These are phyloP conservation scores for Pterois miles DNA, from an alignment of 2,797 vertebrate genomes.

Conservation along the genomic window DNA sequence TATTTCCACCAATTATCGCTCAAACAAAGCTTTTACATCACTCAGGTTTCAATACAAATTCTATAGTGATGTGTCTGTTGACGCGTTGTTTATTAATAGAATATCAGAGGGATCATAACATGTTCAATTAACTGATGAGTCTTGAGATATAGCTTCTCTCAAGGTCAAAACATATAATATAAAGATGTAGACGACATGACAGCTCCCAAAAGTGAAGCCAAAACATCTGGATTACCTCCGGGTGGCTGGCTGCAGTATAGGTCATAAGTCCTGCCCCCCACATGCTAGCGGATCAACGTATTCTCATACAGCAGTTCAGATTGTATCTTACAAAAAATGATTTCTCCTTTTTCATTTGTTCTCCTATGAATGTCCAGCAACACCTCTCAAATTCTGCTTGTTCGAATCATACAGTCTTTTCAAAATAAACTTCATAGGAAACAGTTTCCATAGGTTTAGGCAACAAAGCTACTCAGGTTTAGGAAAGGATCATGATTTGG, in stretches of 20 bases:
- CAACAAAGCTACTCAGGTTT: no score
- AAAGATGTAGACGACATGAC: not conserved
- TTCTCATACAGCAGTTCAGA: no score
- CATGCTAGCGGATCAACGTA: not conserved
- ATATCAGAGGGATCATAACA: not conserved
- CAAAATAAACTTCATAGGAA: no score
- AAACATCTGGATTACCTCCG: not conserved
- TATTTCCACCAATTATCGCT: not conserved
- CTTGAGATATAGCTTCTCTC: not conserved
- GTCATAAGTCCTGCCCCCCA: not conserved
- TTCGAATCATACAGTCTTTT: fast-evolving
- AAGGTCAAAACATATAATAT: not conserved
- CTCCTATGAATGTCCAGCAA: no score
- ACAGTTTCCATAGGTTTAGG: no score
- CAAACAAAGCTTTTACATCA: not conserved
- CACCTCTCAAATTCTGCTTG: no score
- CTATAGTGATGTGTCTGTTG: not conserved
- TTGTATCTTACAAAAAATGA: fast-evolving
- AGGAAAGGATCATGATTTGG: no score
- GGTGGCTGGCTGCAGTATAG: not conserved
- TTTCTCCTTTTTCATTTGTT: no score
- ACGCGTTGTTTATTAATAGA: not conserved
- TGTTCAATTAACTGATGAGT: not conserved
- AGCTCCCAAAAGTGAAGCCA: not conserved
- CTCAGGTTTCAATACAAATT: not conserved